phyloP scores from a whole-genome alignment of 2,888 invertebrate species.

The Dione juno region DNA sequence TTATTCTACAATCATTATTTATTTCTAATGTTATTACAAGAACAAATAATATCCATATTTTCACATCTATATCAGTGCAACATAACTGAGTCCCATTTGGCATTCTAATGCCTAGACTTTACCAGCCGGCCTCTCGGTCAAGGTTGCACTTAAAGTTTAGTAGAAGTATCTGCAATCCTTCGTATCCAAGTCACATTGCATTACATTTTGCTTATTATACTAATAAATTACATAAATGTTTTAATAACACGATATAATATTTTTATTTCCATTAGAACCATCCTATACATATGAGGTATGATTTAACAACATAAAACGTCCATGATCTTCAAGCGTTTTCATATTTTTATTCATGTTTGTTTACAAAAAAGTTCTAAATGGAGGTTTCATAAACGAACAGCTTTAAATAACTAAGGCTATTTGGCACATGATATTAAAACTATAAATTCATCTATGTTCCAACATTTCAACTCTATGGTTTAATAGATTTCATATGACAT shows the following conservation, averaged over 20 bases:
- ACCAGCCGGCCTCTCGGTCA: slow-evolving; percentile 30
- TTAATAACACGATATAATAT: not conserved
- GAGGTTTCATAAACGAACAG: not conserved
- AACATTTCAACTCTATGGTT: too few species aligned
- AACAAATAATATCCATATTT: not conserved
- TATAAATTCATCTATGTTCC: not conserved
- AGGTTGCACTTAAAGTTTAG: slow-evolving; percentile 33
- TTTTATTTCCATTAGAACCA: not conserved
- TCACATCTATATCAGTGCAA: not conserved
- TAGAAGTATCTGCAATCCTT: slow-evolving; percentile 32
- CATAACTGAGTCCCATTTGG: slow-evolving; percentile 13
- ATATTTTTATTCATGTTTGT: not conserved
- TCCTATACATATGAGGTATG: not conserved
- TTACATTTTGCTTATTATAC: slow-evolving; percentile 1
- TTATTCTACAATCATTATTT: too few species aligned
- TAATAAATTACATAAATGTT: not conserved
- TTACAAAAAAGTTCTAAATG: not conserved
- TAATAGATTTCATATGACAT: too few species aligned
- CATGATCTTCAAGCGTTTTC: not conserved
- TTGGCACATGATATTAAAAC: not conserved
- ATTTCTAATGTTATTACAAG: too few species aligned
- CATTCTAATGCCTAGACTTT: slow-evolving; percentile 8
- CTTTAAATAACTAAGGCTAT: not conserved
- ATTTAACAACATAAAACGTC: not conserved
- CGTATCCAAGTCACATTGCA: slow-evolving; percentile 18